A percentile compares a stretch with the other conserved stretches of the same genome.
These are phyloP conservation scores for Drosophila pseudotakahashii DNA, from an alignment of 2,888 invertebrate genomes.

Conservation along the genomic window DNA sequence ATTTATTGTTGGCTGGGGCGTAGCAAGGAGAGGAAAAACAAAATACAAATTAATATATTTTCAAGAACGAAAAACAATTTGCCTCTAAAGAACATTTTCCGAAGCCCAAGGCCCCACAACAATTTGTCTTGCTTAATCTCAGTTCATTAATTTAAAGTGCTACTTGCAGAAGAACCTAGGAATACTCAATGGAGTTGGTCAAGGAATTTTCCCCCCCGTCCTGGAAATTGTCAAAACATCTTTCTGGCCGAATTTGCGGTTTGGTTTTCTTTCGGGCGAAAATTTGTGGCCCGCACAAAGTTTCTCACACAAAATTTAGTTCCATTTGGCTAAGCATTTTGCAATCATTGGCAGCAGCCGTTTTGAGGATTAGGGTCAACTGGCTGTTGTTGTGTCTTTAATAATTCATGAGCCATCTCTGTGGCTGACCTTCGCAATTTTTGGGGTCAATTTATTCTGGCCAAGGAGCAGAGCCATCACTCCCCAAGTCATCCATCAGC, in stretches of 20 bases:
- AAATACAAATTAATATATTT: conserved; percentile 65
- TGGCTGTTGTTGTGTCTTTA: conserved; percentile 54
- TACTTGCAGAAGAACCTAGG: conserved; percentile 51
- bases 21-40: conserved; percentile 28
- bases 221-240: conserved; percentile 58
- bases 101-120: conserved; percentile 32
- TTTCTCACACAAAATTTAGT: conserved; percentile 37
- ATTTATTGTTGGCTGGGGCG: conserved; percentile 59
- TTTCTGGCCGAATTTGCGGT: conserved; percentile 39
- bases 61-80: conserved; percentile 68
- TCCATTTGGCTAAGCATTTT: conserved; percentile 72
- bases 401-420: conserved; percentile 71
- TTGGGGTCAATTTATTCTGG: conserved; percentile 56
- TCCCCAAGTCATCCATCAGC: conserved; percentile 35
- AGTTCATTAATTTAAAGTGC: conserved; percentile 80
- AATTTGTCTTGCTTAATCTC: conserved; percentile 80
- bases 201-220: conserved; percentile 7
- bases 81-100: conserved; percentile 51
- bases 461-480: conserved; percentile 6
- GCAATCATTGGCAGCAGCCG: conserved; percentile 60
- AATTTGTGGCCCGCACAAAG: conserved; percentile 18
- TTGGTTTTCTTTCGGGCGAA: conserved; percentile 12
- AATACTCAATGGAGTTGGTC: conserved; percentile 31
- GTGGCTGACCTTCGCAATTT: conserved; percentile 72
- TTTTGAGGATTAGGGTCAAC: conserved; percentile 71